Evolutionary conservation across 2,113 vertebrate genomes (phyloP), one percentile per base, ranked within the genome.

Genomic region (Eptesicus fuscus): DNA sequence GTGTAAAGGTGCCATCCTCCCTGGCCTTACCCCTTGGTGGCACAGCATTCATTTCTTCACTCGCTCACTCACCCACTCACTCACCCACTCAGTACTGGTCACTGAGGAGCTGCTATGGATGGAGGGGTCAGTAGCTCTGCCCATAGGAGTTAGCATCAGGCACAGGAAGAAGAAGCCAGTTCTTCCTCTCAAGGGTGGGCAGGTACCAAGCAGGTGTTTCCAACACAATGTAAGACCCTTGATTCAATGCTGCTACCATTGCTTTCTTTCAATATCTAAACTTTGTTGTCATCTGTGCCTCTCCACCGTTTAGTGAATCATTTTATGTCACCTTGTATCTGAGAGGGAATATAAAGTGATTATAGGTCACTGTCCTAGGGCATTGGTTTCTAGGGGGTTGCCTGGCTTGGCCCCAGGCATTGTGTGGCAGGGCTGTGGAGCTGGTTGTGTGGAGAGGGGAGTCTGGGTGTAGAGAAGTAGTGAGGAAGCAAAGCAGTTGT

Each of bases 241-340:
- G 70, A 79, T 83, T 92, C 4, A 44, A 42, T 53, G 35, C 20
- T 51, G 23, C 30, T 79, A 16, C 79, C 40, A 37, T n/a, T 93
- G 70, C 61, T 94, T 87, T 86, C 90, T 77, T 83, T 78, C 30
- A 85, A 13, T n/a, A 79, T 5, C 84, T 77, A 44, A 70, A 79
- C 92, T 80, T 35, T 40, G 53, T 88, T 42, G 53, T 91, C 20
- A 76, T 83, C 87, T 83, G 32, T 56, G 47, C 95, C 85, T 91
- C 49, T 61, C 83, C 47, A 49, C 80, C 47, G 32, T 77, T 65
- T 61, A 82, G 78, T 49, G 93, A 94, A 14, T 90, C 35, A 28
- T 79, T 77, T 65, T n/a, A 71, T 59, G 18, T 88, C 61, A 49
- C 67, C 67, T 87, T 20, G 3, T 32, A 42, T 59, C 63, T n/a